These are phyloP conservation scores for Batillaria attramentaria DNA, from an alignment of 1,140 invertebrate genomes.

Conservation along the genomic window DNA sequence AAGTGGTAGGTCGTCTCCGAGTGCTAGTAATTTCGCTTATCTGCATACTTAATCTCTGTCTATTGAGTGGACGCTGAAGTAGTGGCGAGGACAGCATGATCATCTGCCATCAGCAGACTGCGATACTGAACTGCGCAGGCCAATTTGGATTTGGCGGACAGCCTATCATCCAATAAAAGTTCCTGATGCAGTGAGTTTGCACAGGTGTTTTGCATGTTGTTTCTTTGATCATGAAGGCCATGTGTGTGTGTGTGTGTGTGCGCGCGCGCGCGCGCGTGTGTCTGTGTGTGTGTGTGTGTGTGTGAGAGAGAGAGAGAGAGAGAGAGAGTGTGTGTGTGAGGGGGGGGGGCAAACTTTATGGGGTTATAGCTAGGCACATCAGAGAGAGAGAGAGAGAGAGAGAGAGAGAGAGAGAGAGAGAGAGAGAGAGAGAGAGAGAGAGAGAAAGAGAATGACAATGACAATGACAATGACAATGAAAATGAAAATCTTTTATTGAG, in stretches of 20 bases:
- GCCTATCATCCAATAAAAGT: too few species aligned
- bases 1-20: too few species aligned
- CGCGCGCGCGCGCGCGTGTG: background rate
- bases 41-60: too few species aligned
- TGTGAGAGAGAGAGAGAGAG: background rate
- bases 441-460: background rate
- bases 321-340: background rate
- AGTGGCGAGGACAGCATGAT: too few species aligned
- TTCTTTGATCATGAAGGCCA: too few species aligned
- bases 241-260: conserved; percentile 11
- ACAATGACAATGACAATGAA: background rate
- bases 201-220: too few species aligned
- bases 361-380: background rate
- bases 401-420: background rate
- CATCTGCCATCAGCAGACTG: too few species aligned
- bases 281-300: background rate
- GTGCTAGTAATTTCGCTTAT: too few species aligned
- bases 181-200: too few species aligned
- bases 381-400: background rate
- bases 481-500: conserved; percentile 4
- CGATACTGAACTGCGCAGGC: too few species aligned
- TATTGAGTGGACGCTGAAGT: too few species aligned
- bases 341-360: background rate
- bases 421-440: background rate
- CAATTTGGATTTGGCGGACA: too few species aligned